A percentile compares a stretch with the other conserved stretches of the same genome.
Evolutionary conservation across 2,797 vertebrate species (phyloP).

Genomic region (Calcarius lapponicus): DNA sequence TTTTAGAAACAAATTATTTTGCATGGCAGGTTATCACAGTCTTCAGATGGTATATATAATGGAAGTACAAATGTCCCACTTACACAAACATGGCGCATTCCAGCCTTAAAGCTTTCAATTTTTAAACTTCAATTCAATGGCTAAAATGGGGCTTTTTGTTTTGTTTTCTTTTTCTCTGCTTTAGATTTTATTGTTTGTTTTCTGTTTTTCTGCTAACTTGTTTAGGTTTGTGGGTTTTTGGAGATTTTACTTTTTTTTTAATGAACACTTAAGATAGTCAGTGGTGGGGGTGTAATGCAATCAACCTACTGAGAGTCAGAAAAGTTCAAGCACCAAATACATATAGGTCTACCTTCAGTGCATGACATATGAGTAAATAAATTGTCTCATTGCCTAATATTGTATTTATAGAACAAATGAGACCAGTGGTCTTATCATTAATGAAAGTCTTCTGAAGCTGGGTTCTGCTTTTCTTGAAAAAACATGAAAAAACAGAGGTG

Average conservation of each 20-base stretch:
- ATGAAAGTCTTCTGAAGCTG: background rate
- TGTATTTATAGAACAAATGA: background rate
- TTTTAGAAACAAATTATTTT: background rate
- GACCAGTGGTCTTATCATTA: background rate
- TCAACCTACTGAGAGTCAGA: background rate
- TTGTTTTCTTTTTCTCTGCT: background rate
- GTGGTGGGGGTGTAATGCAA: rapidly evolving
- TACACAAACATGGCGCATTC: background rate
- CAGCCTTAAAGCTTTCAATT: background rate
- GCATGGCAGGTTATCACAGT: background rate
- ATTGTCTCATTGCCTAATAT: background rate
- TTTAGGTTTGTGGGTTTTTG: background rate
- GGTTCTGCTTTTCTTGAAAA: background rate
- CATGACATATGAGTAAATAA: background rate
- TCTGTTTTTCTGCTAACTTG: background rate
- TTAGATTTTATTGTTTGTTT: background rate
- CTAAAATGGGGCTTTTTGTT: background rate
- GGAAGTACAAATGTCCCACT: background rate
- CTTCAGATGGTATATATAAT: background rate
- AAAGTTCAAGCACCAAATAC: background rate
- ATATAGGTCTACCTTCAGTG: background rate
- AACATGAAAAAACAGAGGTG: background rate
- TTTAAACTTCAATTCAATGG: background rate
- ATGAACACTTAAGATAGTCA: background rate
- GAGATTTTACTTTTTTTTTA: background rate